Evolutionary conservation across 23 tunicate species (phyloP), one percentile per base, ranked within the genome.

Genomic region (Ciona savignyi): DNA sequence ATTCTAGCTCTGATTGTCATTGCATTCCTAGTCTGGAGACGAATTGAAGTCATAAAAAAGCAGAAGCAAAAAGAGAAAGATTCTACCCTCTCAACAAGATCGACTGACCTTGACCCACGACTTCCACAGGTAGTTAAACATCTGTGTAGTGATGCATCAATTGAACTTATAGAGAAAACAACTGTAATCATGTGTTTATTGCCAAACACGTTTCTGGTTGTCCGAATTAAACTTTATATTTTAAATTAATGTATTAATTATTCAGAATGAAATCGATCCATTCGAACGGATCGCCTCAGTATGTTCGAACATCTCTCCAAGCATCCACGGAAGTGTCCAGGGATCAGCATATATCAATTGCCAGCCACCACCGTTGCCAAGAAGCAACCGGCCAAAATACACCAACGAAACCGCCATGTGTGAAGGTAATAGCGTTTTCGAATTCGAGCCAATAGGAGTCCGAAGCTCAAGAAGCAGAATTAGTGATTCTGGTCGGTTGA

Each of bases 201-300:
- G n/a, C n/a, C n/a, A n/a, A n/a, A n/a, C n/a, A n/a, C n/a, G n/a
- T n/a, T n/a, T n/a, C n/a, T n/a, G n/a, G n/a, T n/a, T n/a, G n/a
- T n/a, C n/a, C n/a, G n/a, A n/a, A n/a, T n/a, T n/a, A n/a, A n/a
- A n/a, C n/a, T n/a, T n/a, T n/a, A n/a, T n/a, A n/a, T n/a, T n/a
- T n/a, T n/a, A n/a, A n/a, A n/a, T n/a, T n/a, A n/a, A n/a, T n/a
- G n/a, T n/a, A n/a, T n/a, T n/a, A n/a, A n/a, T n/a, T n/a, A n/a
- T 76, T 63, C 73, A 79, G 84, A 79, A 69, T 35, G 77, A 79
- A 33, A 51, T 63, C 15, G 84, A 79, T 79, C 84, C 77, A 21
- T 79, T 79, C 49, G 84, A 79, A 35, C 30, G 84, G 34, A 62
- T 79, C 35, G 64, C 51, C 68, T 20, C 35, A 25, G 70, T 61